Evolutionary conservation across 1,140 invertebrate species (phyloP), one percentile per base, ranked within the genome.

Genomic region (Colletes gigas): DNA sequence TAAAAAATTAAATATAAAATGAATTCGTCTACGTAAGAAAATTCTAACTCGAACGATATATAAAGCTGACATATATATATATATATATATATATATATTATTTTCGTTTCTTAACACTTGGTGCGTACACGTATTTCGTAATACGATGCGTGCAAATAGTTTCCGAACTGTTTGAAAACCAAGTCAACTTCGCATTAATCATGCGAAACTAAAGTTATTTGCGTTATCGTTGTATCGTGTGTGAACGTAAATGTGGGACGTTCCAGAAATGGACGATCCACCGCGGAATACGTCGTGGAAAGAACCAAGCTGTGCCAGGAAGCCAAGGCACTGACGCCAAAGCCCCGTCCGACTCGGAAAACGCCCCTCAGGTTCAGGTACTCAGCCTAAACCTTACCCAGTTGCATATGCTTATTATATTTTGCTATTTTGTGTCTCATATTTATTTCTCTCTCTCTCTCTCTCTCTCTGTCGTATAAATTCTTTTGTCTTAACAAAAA

Each of bases 211-310:
- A 73, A 72, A 81, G 67, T 55, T 76, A 57, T 76, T 85, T 82
- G 73, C 67, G 68, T 69, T 47, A 41, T 67, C 82, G 63, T 84
- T 85, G 68, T 30, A 63, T 82, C 77, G 84, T 88, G 72, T 91
- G 68, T 92, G 89, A 91, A 89, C 89, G 89, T 91, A 88, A 90
- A 92, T 91, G 88, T 92, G 92, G 92, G 89, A 93, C 92, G 92
- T 94, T 94, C 91, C 95, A 96, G 96, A 96, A 96, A 95, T 96
- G 96, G 96, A 96, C 95, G 93, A 95, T 96, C 94, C 96, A 96
- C 93, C 95, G 96, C 89, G 96, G 96, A 94, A 96, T 96, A 90
- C 94, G 95, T 89, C 96, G 96, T 93, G 96, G 96, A 93, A 96
- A 95, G 93, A 95, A 95, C 92, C 95, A 95, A 89, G 94, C 94